A percentile compares a stretch with the other conserved stretches of the same genome.
Conservation (phyloP, 2,797 vertebrate genomes). For the Ctenopoma multispine region DNA sequence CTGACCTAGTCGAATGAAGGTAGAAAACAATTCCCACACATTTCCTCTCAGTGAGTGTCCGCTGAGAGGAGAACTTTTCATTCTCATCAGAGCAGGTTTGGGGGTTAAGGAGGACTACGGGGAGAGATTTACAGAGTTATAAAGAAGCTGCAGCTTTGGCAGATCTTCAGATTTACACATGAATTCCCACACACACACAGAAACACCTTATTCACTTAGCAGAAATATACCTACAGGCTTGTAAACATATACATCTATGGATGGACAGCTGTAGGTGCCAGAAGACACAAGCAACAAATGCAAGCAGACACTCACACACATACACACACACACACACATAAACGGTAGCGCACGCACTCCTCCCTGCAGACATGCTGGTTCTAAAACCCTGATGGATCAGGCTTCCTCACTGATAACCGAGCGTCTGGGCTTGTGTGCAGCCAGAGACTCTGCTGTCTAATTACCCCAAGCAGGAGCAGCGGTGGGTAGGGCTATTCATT, state of each 20-base stretch:
- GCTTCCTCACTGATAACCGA: slow-evolving; percentile 63
- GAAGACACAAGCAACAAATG: neutral
- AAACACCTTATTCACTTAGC: neutral
- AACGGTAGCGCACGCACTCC: neutral
- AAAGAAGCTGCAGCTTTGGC: slow-evolving; percentile 25
- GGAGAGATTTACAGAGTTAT: slow-evolving; percentile 47
- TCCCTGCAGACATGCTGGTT: slow-evolving; percentile 35
- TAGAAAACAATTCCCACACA: slow-evolving; percentile 55
- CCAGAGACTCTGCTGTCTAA: slow-evolving; percentile 73
- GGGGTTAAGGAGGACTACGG: slow-evolving; percentile 52
- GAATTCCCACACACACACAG: slow-evolving; percentile 19
- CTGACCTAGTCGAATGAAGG: slow-evolving; percentile 44
- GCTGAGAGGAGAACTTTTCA: slow-evolving; percentile 43
- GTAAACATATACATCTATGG: slow-evolving; percentile 13
- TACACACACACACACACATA: slow-evolving; percentile 10
- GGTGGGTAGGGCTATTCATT: slow-evolving; percentile 76
- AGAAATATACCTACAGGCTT: slow-evolving; percentile 19
- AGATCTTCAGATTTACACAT: slow-evolving; percentile 21
- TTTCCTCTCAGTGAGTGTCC: slow-evolving; percentile 15
- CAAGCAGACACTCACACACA: slow-evolving; percentile 10
- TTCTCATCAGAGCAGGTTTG: slow-evolving; percentile 42
- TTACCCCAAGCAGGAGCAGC: slow-evolving; percentile 68
- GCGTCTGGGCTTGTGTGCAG: slow-evolving; percentile 48
- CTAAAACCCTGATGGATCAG: slow-evolving; percentile 77
- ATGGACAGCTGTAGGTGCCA: neutral